Base-by-base conservation (phyloP, 2,113 vertebrate genomes). In the Calonectris borealis region DNA sequence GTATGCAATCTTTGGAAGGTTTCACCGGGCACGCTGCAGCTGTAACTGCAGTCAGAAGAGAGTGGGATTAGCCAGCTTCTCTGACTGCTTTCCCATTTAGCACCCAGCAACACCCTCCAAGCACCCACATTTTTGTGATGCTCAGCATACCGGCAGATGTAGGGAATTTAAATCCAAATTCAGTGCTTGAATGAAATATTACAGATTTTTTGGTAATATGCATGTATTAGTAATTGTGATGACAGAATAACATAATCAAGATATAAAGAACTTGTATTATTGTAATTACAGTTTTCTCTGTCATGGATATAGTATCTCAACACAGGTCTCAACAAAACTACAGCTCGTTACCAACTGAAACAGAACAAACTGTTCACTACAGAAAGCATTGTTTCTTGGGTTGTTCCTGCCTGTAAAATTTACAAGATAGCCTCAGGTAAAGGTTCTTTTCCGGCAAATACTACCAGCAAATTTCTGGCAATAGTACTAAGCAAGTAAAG, bases 281-380 rank as follows among this genome's bases (percentile, higher is more conserved):
- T 64, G 25, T 34, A 76, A 72, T 72, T 64, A 21, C 5, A 5
- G 27, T 27, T 93, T 93, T 88, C 25, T 11, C 9, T 62, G 9
- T 51, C 57, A 52, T 31, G 9, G 18, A 31, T 46, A 18, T 6
- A 58, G 7, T 52, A 64, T 84, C 27, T 68, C 42, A 60, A 85
- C 12, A 49, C 61, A 71, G 36, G 65, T 58, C 93, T 92, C 88
- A 93, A 86, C 79, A 80, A 89, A 90, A 83, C 38, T 32, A 34
- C 61, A 61, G 13, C 26, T 51, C 76, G n/a, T 55, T 85, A 72
- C 29, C 51, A 58, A 27, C 17, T 31, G 25, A 62, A 75, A 82
- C 40, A 68, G 49, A 92, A 79, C 36, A 42, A 52, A 49, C n/a
- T 49, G 68, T 82, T 80, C 80, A 44, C 31, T 83, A 2, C 6